A percentile compares a stretch with the other conserved stretches of the same genome.
Evolutionary conservation across 2,888 invertebrate species (phyloP).

Genomic region (Agriopis leucophaearia): DNA sequence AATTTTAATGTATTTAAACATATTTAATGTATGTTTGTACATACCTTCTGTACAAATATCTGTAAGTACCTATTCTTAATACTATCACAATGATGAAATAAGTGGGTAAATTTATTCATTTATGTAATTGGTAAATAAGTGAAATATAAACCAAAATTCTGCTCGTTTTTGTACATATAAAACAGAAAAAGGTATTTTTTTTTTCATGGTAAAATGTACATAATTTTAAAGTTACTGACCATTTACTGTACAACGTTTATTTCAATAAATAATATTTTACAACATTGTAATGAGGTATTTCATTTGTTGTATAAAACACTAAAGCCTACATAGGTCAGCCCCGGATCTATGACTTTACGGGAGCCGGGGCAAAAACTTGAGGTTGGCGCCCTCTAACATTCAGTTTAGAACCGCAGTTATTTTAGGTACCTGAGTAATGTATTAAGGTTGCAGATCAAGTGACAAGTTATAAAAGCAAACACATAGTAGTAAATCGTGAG

Average conservation of each 20-base stretch:
- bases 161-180: no score
- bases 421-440: no score
- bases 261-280: constrained; percentile 1
- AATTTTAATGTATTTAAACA: neutral
- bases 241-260: constrained; percentile 1
- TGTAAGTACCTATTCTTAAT: neutral
- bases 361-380: no score
- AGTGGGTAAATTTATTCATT: neutral
- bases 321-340: neutral
- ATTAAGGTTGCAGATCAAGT: no score
- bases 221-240: neutral
- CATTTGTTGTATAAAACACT: neutral
- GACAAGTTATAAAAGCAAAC: no score
- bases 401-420: no score
- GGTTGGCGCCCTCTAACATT: no score
- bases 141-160: no score
- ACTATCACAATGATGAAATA: neutral
- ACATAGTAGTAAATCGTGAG: no score
- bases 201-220: neutral
- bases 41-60: neutral
- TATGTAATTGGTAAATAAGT: no score
- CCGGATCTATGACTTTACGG: no score
- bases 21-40: neutral
- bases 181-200: no score
- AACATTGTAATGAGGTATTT: constrained; percentile 1